Base-by-base conservation (phyloP, 2,797 vertebrate genomes). In the Alca torda region DNA sequence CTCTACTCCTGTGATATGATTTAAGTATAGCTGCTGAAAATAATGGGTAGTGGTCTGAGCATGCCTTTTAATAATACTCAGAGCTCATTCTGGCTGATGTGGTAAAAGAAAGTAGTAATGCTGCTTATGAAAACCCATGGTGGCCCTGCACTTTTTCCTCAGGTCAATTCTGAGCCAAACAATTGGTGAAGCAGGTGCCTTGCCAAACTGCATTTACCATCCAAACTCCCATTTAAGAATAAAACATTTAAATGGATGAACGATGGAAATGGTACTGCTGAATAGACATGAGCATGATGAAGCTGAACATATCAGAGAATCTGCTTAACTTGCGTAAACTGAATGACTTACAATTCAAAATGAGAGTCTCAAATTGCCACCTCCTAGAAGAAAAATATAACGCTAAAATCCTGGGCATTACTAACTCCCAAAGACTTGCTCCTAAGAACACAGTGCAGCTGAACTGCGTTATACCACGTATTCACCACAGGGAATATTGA, bases 1-100 rank as follows among this genome's bases (percentile, higher is more conserved):
- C 75, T 77, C 21, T 60, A 69, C 50, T 90, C 80, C 45, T 61
- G 57, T 69, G 68, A 95, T 73, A 75, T 4, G 18, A 59, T 77
- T 77, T 85, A 90, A 87, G 72, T 72, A 84, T 41, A 80, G 54
- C 4, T 61, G 78, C 57, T 65, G 81, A 92, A 95, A 94, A 89
- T 85, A 90, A 80, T 57, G 70, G 78, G 26, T 72, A 93, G 84
- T 72, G 82, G 77, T 90, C 88, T 68, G 35, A 87, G 37, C n/a
- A 75, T 3, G 19, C n/a, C 75, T 90, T 91, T 46, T 75, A 93
- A 92, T 59, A 92, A 90, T 18, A 72, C 59, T 78, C 24, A 61
- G 28, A 72, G 43, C 43, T 60, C 69, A 18, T 68, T 77, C 70
- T 54, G 80, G 59, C 43, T 94, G 65, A 64, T 64, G 63, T 18